Evolutionary conservation across 2,797 vertebrate species (phyloP).

Genomic region (Decapterus maruadsi): DNA sequence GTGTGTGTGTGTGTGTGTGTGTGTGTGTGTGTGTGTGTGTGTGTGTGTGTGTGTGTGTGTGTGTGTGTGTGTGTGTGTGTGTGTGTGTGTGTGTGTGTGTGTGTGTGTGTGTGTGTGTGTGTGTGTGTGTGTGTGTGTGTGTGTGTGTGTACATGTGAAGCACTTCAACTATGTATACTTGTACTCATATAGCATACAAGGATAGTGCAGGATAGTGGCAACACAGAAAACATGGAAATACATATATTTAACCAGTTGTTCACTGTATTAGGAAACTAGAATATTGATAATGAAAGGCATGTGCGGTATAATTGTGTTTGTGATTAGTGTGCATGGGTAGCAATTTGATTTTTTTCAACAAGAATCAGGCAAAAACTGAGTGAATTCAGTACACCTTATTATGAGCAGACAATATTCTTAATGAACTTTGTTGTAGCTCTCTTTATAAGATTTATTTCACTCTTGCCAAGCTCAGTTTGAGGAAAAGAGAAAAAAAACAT

Average conservation of each 20-base stretch:
- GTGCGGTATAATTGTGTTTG: not conserved
- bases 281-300: not conserved
- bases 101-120: slow-evolving; percentile 2
- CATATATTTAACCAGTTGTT: slow-evolving; percentile 12
- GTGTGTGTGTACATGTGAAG: slow-evolving; percentile 2
- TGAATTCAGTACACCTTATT: not conserved
- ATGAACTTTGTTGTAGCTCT: not conserved
- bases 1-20: not conserved
- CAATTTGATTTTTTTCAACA: not conserved
- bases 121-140: slow-evolving; percentile 4
- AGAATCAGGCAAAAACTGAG: not conserved
- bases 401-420: not conserved
- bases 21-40: not conserved
- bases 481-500: not conserved
- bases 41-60: not conserved
- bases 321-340: not conserved
- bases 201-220: slow-evolving; percentile 4
- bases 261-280: slow-evolving; percentile 15
- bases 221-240: not conserved
- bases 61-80: slow-evolving; percentile 2
- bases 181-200: not conserved
- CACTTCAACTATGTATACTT: not conserved
- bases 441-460: not conserved
- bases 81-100: slow-evolving; percentile 1
- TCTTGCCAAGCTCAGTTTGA: not conserved